Percentiles rank a stretch among this genome's conserved stretches.
Conservation (phyloP, 2,888 invertebrate species). For the Aporophyla lueneburgensis region DNA sequence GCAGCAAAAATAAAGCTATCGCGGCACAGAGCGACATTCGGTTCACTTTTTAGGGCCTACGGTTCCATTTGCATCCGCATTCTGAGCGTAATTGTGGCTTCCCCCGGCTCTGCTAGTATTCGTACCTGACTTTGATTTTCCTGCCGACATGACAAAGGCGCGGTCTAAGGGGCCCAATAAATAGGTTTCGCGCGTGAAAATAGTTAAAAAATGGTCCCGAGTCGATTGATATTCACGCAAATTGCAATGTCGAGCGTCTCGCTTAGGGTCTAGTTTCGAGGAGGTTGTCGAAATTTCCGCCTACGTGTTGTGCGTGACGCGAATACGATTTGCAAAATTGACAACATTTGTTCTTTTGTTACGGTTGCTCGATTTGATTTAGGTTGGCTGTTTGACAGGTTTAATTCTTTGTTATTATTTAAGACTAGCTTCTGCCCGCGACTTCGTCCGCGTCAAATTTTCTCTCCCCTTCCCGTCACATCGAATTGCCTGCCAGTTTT, state of each 20-base stretch:
- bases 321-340: slow-evolving; percentile 78
- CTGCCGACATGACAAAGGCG: slow-evolving; percentile 89
- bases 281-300: slow-evolving; percentile 54
- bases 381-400: slow-evolving; percentile 23
- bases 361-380: slow-evolving; percentile 38
- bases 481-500: no score
- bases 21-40: slow-evolving; percentile 79
- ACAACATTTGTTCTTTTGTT: slow-evolving; percentile 73
- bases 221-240: slow-evolving; percentile 72
- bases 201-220: slow-evolving; percentile 84
- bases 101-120: slow-evolving; percentile 75
- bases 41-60: slow-evolving; percentile 86
- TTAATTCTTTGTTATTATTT: slow-evolving; percentile 15
- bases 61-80: slow-evolving; percentile 89
- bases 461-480: no score
- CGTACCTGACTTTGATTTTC: slow-evolving; percentile 89
- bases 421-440: no score
- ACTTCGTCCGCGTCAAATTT: no score
- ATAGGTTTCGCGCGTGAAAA: slow-evolving; percentile 85
- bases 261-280: slow-evolving; percentile 74
- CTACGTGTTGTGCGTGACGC: slow-evolving; percentile 72
- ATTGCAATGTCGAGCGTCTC: slow-evolving; percentile 72
- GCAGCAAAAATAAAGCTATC: slow-evolving; percentile 87
- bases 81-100: slow-evolving; percentile 88
- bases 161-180: slow-evolving; percentile 89